Conservation (phyloP, 2,888 invertebrate species). For the Mongoloraphidia duomilia region DNA sequence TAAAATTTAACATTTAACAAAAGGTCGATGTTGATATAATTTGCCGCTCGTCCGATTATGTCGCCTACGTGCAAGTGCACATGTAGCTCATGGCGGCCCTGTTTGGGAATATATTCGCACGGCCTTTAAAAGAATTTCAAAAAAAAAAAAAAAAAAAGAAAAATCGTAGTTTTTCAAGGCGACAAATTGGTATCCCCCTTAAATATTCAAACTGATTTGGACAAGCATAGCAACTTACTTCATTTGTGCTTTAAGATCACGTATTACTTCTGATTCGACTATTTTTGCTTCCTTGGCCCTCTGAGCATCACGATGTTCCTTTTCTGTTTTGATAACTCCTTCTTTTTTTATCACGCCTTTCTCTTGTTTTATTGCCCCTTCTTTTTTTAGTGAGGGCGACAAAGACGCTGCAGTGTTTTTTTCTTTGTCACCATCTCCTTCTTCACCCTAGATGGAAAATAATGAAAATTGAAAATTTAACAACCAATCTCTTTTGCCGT, state of each 20-base stretch:
- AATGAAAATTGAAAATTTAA: too few relatives aligned
- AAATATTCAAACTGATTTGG: not conserved
- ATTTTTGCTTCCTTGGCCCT: constrained; percentile 47
- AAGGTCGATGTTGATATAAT: too few relatives aligned
- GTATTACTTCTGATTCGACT: constrained; percentile 59
- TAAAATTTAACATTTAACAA: too few relatives aligned
- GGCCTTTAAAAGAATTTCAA: too few relatives aligned
- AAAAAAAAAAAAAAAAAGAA: too few relatives aligned
- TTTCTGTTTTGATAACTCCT: constrained; percentile 43
- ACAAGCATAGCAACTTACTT: constrained; percentile 54
- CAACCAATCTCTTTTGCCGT: too few relatives aligned
- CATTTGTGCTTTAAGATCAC: constrained; percentile 80
- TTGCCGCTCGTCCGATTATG: too few relatives aligned
- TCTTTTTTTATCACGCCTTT: constrained; percentile 44
- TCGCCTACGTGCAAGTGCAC: too few relatives aligned
- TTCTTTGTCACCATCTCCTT: constrained; percentile 31
- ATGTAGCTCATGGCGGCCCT: too few relatives aligned
- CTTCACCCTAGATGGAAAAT: constrained; percentile 22
- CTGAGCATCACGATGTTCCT: constrained; percentile 45
- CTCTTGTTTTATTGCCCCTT: constrained; percentile 34
- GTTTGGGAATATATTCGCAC: too few relatives aligned
- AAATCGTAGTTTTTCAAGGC: too few relatives aligned
- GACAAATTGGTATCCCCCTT: too few relatives aligned
- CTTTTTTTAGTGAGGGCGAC: constrained; percentile 40
- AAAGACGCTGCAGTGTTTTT: constrained; percentile 25